Percentiles rank a stretch among this genome's conserved stretches.
These are phyloP conservation scores for Podarcis muralis DNA, from an alignment of 2,113 vertebrate species.

Conservation along the genomic window DNA sequence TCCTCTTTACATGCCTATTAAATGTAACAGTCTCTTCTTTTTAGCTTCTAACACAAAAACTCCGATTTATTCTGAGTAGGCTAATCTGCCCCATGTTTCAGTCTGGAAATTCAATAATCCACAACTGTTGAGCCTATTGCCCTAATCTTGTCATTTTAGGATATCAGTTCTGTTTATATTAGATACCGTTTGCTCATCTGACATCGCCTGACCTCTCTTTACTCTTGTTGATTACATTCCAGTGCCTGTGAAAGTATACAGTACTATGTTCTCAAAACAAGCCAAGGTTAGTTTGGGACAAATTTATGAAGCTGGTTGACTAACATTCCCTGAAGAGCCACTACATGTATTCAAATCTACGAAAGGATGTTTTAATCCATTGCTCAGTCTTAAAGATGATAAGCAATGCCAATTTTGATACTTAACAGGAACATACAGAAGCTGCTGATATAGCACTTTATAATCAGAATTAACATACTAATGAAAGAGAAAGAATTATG, in stretches of 20 bases:
- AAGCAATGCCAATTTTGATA: conserved; percentile 33
- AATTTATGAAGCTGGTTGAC: conserved; percentile 19
- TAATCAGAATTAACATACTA: conserved; percentile 48
- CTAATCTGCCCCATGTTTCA: neutral
- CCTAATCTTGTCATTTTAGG: conserved; percentile 13
- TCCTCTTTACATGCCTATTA: neutral
- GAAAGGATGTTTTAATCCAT: conserved; percentile 37
- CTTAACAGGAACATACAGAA: conserved; percentile 28
- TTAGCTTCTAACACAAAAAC: neutral
- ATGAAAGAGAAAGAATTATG: neutral
- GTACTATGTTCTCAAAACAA: conserved; percentile 36
- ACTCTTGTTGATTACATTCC: conserved; percentile 43
- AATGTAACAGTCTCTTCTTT: neutral
- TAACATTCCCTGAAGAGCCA: conserved; percentile 32
- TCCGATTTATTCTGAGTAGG: neutral
- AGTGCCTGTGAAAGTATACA: conserved; percentile 52
- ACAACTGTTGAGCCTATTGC: neutral
- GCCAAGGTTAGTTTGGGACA: conserved; percentile 30
- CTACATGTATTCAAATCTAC: conserved; percentile 5
- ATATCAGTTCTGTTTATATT: conserved; percentile 40
- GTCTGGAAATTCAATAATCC: neutral
- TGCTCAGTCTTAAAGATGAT: conserved; percentile 43
- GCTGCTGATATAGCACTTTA: conserved; percentile 7
- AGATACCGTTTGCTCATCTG: conserved; percentile 24
- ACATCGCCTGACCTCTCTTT: conserved; percentile 30